These are phyloP conservation scores for Leptobrachium leishanense DNA, from an alignment of 2,113 vertebrate species.

Conservation along the genomic window DNA sequence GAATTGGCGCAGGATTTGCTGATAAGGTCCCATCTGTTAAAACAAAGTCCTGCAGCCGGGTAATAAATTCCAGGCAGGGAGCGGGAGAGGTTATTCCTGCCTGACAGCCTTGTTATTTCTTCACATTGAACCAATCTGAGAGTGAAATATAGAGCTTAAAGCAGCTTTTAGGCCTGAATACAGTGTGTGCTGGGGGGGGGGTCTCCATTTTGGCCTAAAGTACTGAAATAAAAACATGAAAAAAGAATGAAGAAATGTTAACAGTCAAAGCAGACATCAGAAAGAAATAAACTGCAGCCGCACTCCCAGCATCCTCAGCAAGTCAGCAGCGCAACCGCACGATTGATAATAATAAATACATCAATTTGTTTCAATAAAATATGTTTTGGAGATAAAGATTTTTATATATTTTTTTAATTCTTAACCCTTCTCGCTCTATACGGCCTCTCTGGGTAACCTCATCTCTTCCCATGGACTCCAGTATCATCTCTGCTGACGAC, in stretches of 20 bases:
- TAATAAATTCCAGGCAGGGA: constrained; percentile 71
- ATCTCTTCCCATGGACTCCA: no score
- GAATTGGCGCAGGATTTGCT: constrained; percentile 72
- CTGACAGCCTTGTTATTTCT: constrained; percentile 62
- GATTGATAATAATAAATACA: no score
- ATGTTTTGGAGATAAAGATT: no score
- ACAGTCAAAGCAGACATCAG: neutral
- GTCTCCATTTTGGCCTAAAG: neutral
- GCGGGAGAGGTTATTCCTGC: constrained; percentile 66
- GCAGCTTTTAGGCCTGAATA: constrained; percentile 52
- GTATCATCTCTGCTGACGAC: no score
- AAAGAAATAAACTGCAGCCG: no score
- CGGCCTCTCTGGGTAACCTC: no score
- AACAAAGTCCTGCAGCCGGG: constrained; percentile 67
- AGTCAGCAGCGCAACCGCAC: no score
- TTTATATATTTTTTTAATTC: no score
- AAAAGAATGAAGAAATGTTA: neutral
- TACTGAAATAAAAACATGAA: neutral
- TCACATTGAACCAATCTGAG: constrained; percentile 63
- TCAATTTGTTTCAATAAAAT: no score
- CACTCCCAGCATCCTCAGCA: no score
- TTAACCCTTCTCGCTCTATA: no score
- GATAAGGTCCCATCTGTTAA: constrained; percentile 82
- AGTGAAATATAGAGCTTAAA: constrained; percentile 65
- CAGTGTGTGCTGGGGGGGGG: neutral